Conservation (phyloP, 2,888 invertebrate species). For the Eupithecia exiguata region DNA sequence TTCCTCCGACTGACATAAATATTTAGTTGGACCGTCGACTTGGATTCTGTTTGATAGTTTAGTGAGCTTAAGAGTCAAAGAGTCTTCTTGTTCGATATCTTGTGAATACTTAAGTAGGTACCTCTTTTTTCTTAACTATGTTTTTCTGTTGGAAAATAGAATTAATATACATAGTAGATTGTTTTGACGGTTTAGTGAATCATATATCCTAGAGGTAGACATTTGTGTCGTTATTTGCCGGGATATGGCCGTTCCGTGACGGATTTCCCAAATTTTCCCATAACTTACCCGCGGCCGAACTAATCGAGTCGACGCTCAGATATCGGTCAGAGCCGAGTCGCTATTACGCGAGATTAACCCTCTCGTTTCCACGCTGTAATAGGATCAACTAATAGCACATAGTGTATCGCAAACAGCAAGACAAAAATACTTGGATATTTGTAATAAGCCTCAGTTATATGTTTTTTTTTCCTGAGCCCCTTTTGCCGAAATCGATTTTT, state of each 20-base stretch:
- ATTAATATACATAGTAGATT: neutral
- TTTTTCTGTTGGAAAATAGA: neutral
- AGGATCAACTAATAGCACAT: constrained; percentile 20
- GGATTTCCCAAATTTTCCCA: neutral
- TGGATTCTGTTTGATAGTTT: constrained; percentile 16
- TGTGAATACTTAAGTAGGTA: neutral
- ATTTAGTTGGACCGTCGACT: constrained; percentile 25
- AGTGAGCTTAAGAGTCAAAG: neutral
- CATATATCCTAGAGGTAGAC: neutral
- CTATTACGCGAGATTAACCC: constrained; percentile 37
- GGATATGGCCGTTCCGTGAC: constrained; percentile 2
- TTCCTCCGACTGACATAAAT: constrained; percentile 29
- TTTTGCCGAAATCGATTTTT: no score
- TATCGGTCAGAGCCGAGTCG: constrained; percentile 33
- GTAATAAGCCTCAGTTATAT: neutral
- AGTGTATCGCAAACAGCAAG: neutral
- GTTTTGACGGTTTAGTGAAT: neutral
- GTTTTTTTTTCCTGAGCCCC: no score
- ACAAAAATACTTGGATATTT: neutral
- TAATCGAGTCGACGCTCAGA: constrained; percentile 27
- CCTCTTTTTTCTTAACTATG: neutral
- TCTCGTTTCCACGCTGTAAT: constrained; percentile 31
- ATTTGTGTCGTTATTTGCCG: neutral
- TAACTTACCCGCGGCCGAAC: constrained; percentile 1
- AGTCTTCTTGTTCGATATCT: neutral